Base-by-base conservation (phyloP, 2,888 invertebrate species). In the Eristalis intricaria region DNA sequence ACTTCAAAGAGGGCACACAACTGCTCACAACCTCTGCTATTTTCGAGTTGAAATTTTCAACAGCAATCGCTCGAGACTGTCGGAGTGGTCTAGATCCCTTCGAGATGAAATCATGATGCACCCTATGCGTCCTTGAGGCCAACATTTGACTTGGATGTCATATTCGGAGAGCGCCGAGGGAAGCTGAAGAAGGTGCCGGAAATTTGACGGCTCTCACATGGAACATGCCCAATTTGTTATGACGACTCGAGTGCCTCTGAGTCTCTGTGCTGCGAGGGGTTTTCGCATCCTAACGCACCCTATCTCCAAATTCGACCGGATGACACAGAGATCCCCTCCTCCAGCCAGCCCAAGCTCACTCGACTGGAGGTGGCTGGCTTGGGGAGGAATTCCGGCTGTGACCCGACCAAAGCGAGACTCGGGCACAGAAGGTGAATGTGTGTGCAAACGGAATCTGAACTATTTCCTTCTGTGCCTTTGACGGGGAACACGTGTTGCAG, bases 381-480 rank as follows among this genome's bases (percentile, higher is more conserved):
- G 60, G 26, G 26, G 35, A 69, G 68, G 74, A 69, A 81, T 81
- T 81, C 56, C 8, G 38, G 56, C 61, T 63, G 63, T 38, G 19
- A 73, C 68, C 40, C 56, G 26, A 43, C 61, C 43, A 32, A 13
- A 60, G 13, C 32, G 32, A 32, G 32, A 32, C 32, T 32, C 32
- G 10, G 26, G 26, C 22, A 5, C 22, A 32, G 19, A 11, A 15
- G 32, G 35, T 23, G 61, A 68, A 56, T 60, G 11, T 60, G 32
- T 26, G 40, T 63, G 35, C n/a, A 23, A 10, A 60, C 63, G 81
- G 85, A 85, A 85, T 85, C 77, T 74, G 61, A 77, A 65, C 81
- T 60, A 73, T 81, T 81, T 81, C 80, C 80, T 60, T 56, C 56
- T 63, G 80, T 84, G 85, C 35, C 77, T 81, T 81, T 82, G 81